A percentile compares a stretch with the other conserved stretches of the same genome.
Evolutionary conservation across 2,797 vertebrate species (phyloP).

Genomic region (Podargus strigoides): DNA sequence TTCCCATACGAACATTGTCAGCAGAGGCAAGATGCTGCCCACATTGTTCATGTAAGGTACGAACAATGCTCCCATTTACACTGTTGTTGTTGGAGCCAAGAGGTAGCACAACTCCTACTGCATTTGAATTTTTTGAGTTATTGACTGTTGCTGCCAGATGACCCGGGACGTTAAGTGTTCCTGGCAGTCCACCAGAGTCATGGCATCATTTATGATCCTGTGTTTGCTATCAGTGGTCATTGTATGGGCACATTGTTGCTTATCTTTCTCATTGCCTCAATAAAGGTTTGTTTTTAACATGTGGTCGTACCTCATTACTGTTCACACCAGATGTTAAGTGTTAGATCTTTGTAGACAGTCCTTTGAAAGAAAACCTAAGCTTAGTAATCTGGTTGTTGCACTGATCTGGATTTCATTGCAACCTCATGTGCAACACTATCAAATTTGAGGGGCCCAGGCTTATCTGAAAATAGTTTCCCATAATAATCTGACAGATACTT

Average conservation of each 20-base stretch:
- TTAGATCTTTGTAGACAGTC: background rate
- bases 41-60: background rate
- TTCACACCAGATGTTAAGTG: background rate
- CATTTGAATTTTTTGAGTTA: background rate
- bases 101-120: background rate
- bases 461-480: background rate
- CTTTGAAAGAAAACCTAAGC: background rate
- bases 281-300: background rate
- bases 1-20: fast-evolving
- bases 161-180: background rate
- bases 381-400: background rate
- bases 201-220: background rate
- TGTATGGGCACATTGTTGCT: background rate
- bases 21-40: background rate
- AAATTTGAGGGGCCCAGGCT: background rate
- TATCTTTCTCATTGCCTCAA: background rate
- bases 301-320: background rate
- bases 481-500: background rate
- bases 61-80: background rate
- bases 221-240: background rate
- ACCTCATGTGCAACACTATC: background rate
- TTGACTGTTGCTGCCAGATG: background rate
- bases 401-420: background rate
- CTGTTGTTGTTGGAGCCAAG: background rate
- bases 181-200: background rate